A percentile compares a stretch with the other conserved stretches of the same genome.
These are phyloP conservation scores for Otolemur garnettii DNA, from an alignment of 2,113 vertebrate species.

Conservation along the genomic window DNA sequence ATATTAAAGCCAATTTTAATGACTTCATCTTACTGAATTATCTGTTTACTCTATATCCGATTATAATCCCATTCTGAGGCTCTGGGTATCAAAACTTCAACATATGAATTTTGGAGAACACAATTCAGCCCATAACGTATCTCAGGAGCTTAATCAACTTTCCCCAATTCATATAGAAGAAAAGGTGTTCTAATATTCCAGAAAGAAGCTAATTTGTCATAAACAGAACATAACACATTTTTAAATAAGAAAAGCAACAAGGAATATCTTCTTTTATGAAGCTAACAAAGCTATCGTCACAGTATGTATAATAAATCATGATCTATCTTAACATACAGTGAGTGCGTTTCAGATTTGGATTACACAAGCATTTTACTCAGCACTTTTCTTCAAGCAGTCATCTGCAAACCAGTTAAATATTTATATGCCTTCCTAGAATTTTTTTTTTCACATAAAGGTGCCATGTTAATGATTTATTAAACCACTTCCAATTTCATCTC, in stretches of 20 bases:
- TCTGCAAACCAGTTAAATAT: no score
- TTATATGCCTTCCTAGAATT: neutral
- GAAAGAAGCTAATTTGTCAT: neutral
- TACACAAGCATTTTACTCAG: neutral
- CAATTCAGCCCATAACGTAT: no score
- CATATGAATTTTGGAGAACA: neutral
- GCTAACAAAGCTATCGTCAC: neutral
- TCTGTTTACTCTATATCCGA: neutral
- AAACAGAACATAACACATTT: neutral
- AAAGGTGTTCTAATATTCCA: neutral
- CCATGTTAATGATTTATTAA: neutral
- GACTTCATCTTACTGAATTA: neutral
- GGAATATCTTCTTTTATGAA: neutral
- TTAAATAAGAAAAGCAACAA: neutral
- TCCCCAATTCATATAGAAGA: neutral
- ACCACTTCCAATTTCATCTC: neutral
- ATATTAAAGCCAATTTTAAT: neutral
- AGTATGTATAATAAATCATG: neutral
- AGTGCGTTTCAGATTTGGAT: neutral
- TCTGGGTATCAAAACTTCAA: neutral
- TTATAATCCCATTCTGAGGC: neutral
- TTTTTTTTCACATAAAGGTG: neutral
- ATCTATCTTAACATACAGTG: neutral
- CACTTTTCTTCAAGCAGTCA: no score
- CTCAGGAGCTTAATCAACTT: neutral